Evolutionary conservation across 2,888 invertebrate genomes (phyloP).

Genomic region (Nephrocerus scutellatus): DNA sequence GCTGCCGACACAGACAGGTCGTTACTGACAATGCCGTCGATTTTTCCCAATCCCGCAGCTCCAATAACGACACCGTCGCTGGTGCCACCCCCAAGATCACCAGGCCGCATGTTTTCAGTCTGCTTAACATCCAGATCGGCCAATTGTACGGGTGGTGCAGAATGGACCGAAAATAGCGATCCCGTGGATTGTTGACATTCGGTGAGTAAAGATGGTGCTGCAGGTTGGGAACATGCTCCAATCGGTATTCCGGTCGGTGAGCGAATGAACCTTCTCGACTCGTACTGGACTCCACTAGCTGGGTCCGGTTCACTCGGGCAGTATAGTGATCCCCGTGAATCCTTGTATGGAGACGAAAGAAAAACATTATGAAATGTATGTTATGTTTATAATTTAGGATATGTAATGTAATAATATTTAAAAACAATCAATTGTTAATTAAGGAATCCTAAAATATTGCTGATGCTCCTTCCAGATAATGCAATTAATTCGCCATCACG

Average conservation of each 20-base stretch:
- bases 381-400: too few species aligned
- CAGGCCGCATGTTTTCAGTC: conserved; percentile 33
- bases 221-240: conserved; percentile 34
- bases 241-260: conserved; percentile 30
- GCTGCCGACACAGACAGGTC: conserved; percentile 21
- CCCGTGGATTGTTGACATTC: conserved; percentile 47
- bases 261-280: conserved; percentile 47
- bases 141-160: conserved; percentile 55
- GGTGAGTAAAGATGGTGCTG: conserved; percentile 31
- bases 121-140: conserved; percentile 45
- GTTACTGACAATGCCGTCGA: too few species aligned
- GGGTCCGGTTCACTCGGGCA: conserved; percentile 49
- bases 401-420: too few species aligned
- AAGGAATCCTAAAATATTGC: too few species aligned
- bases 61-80: conserved; percentile 26
- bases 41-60: neutral
- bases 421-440: too few species aligned
- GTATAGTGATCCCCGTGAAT: conserved; percentile 48
- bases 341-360: conserved; percentile 28
- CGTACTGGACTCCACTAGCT: conserved; percentile 48
- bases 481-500: too few species aligned
- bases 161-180: conserved; percentile 61
- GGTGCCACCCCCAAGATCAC: too few species aligned
- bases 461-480: too few species aligned
- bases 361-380: too few species aligned